Evolutionary conservation across 2,113 vertebrate genomes (phyloP), one percentile per base, ranked within the genome.

Genomic region (Peromyscus maniculatus): DNA sequence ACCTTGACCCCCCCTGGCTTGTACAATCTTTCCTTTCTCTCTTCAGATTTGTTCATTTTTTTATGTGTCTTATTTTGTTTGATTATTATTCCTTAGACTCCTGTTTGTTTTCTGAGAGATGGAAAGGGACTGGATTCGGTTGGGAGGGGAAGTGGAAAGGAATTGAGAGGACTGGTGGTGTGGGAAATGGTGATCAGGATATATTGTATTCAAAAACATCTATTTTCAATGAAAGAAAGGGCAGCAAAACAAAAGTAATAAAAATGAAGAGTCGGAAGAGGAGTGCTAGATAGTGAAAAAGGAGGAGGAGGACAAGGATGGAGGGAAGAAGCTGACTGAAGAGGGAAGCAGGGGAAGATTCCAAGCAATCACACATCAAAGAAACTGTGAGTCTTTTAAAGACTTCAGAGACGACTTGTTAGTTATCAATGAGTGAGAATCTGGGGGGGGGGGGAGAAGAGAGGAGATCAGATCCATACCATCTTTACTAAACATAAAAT

Each of bases 401-500:
- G 62, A 49, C 15, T 87, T 55, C 39, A 93, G n/a, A 93, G 75
- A 71, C 66, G 43, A 67, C 3, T 46, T 89, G 21, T 52, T 78
- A 69, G 55, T 78, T 80, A 55, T 72, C 46, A 72, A 82, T 22
- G 43, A 94, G 59, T 39, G 10, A 82, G 33, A 83, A 72, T 91
- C 87, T 80, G 49, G 77, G 96, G 94, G 72, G 55, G 87, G 80
- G 33, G 15, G 0, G n/a, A 62, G 62, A 15, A 10, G 57, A 49
- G 57, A 15, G 4, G 33, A 13, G 28, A 5, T 75, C 77, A 89
- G 59, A 84, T 62, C 22, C 52, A 36, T 22, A 67, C 17, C 39
- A 33, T 15, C 9, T 91, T 15, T 62, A 67, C 31, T 69, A 90
- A 59, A 82, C 75, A 95, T 89, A 80, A 95, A 93, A 92, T 69